Base-by-base conservation (phyloP, 2,113 vertebrate species). In the Vidua macroura region DNA sequence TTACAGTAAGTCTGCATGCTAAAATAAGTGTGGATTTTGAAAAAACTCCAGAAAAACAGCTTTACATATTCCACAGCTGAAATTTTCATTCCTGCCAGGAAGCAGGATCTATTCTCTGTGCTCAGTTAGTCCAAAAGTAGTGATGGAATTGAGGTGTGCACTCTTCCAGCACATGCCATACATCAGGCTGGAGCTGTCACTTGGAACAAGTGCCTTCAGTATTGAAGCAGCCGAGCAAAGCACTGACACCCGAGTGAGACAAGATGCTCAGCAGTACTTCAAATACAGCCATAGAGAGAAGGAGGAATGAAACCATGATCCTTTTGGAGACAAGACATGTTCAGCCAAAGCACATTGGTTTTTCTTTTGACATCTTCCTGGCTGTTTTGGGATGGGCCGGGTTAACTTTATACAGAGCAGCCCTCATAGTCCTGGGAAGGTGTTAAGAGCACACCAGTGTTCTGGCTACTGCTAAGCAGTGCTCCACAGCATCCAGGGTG, bases 151-250 rank as follows among this genome's bases (percentile, higher is more conserved):
- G 53, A 51, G 15, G 22, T 1, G 3, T 31, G 43, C 22, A 15
- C 20, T n/a, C 14, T 46, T 23, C 43, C 43, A 48, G 46, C 41
- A 28, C 7, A 1, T 1, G 6, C 16, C 23, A 20, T 2, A 2
- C 30, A 30, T 33, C 11, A 14, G 7, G 51, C 10, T 73, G 58
- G 25, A 43, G 51, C 49, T 72, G 30, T 21, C 13, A n/a, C 41
- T 35, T 16, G 10, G 24, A 63, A 15, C 7, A 43, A 49, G 11
- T 18, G 13, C 16, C 35, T 56, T 56, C 25, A 31, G 35, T 56
- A 53, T 5, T 20, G 48, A 19, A 69, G 39, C 7, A 37, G 46
- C 46, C 2, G 15, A 72, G 31, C 43, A 49, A 35, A 80, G 43
- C 67, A 43, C 51, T 22, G 49, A 35, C 28, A 56, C 25, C 58